A percentile compares a stretch with the other conserved stretches of the same genome.
phyloP scores from a whole-genome alignment of 2,797 vertebrate genomes.

The Anguilla obscura region DNA sequence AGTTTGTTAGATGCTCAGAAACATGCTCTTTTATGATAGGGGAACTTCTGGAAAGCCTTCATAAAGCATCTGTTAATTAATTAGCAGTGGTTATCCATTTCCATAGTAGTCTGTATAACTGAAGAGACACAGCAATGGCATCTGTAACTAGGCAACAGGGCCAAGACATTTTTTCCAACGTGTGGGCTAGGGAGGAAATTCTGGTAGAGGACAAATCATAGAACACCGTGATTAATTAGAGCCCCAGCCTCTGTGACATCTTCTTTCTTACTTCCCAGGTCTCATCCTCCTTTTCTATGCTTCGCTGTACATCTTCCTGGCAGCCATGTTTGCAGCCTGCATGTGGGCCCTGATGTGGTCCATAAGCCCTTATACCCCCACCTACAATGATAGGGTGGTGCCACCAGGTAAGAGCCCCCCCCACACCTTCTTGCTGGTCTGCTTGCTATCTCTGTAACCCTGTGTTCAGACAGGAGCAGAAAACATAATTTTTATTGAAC shows the following conservation, averaged over 20 bases:
- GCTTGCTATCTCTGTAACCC: background rate
- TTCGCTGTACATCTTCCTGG: slow-evolving; percentile 86
- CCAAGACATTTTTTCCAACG: no score
- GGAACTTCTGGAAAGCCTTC: no score
- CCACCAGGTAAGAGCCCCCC: slow-evolving; percentile 80
- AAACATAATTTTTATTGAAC: background rate
- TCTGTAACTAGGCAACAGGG: no score
- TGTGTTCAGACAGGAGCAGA: background rate
- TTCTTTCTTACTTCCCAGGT: slow-evolving; percentile 63
- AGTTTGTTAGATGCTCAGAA: no score
- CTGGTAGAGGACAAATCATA: background rate
- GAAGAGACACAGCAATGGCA: background rate
- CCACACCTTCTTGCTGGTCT: background rate
- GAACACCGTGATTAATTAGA: background rate
- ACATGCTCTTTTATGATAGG: no score
- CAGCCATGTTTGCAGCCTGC: slow-evolving; percentile 91
- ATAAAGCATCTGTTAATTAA: no score
- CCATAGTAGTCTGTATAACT: no score
- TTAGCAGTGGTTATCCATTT: no score
- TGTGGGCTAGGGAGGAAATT: background rate
- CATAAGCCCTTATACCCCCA: slow-evolving; percentile 88
- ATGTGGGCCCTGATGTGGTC: slow-evolving; percentile 90
- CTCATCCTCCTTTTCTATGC: slow-evolving; percentile 92
- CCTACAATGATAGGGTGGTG: slow-evolving; percentile 86
- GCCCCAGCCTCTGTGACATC: background rate